These are phyloP conservation scores for Cataglyphis cursor DNA, from an alignment of 2,888 invertebrate species.

Conservation along the genomic window DNA sequence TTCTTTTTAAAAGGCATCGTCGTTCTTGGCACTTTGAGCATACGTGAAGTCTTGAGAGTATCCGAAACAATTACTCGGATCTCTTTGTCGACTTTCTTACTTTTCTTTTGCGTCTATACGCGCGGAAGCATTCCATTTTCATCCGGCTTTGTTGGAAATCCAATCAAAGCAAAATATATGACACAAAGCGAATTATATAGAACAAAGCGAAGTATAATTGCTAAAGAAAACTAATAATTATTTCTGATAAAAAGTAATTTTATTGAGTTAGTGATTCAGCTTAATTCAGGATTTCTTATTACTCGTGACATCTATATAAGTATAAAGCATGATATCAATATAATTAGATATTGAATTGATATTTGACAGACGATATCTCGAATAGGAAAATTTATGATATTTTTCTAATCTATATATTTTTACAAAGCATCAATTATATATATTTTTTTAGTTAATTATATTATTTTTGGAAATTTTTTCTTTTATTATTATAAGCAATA, in stretches of 20 bases:
- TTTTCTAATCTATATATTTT: background rate
- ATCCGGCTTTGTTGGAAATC: background rate
- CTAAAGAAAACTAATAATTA: background rate
- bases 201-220: slow-evolving; percentile 16
- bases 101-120: background rate
- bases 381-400: slow-evolving; percentile 1
- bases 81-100: background rate
- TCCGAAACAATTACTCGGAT: background rate
- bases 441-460: background rate
- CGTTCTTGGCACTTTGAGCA: background rate
- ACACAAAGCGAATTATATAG: slow-evolving; percentile 4
- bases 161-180: slow-evolving; percentile 14
- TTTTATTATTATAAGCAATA: background rate
- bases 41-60: background rate
- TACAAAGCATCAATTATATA: background rate
- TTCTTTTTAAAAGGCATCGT: background rate
- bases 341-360: background rate
- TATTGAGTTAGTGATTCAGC: background rate
- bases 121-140: background rate
- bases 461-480: background rate
- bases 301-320: background rate
- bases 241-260: slow-evolving; percentile 8
- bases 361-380: background rate
- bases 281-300: background rate
- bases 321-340: background rate